Base-by-base conservation (phyloP, 2,888 invertebrate genomes). In the Ditula angustiorana region DNA sequence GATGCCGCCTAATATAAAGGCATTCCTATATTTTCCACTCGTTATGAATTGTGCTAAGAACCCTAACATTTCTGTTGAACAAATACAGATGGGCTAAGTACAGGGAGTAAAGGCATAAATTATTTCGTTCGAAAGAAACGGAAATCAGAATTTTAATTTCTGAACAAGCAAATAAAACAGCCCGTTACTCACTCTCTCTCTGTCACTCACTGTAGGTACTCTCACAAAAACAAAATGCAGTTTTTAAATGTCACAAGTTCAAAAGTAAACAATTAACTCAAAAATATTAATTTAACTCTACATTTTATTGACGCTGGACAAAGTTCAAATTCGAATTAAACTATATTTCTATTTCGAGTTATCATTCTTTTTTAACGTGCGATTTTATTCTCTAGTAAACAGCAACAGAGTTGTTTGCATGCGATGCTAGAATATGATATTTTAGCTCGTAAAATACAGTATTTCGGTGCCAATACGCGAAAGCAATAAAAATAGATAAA, bases 401-500 rank as follows among this genome's bases (percentile, higher is more conserved):
- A 49, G 11, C 24, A 46, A 46, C 5, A 16, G 49, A 13, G 49
- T 28, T 50, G 19, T 30, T 28, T 11, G 19, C 19, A 30, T 28
- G 16, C 28, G 16, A 30, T 21, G 8, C 30, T 5, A 28, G n/a
- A 44, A 1, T 7, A 28, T 49, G 30, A 11, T 30, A 30, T 50
- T 50, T 26, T 30, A 50, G 50, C 30, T 50, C 30, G 7, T 30
- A 50, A 21, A 28, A 50, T 19, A 50, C 16, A 28, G 26, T 50
- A 50, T 30, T 50, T 21, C 30, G 30, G 10, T 30, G 49, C 58
- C 11, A 59, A 59, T 19, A 49, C 19, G 35, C 26, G 21, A 50
- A 50, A n/a, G 49, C 26, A 26, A 26, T 50, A 50, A 26, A 47
- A 24, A 59, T 47, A 24, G 47, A 58, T 37, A 23, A 37, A 24